A percentile compares a stretch with the other conserved stretches of the same genome.
These are phyloP conservation scores for Acanthurus tractus DNA, from an alignment of 2,797 vertebrate species.

Conservation along the genomic window DNA sequence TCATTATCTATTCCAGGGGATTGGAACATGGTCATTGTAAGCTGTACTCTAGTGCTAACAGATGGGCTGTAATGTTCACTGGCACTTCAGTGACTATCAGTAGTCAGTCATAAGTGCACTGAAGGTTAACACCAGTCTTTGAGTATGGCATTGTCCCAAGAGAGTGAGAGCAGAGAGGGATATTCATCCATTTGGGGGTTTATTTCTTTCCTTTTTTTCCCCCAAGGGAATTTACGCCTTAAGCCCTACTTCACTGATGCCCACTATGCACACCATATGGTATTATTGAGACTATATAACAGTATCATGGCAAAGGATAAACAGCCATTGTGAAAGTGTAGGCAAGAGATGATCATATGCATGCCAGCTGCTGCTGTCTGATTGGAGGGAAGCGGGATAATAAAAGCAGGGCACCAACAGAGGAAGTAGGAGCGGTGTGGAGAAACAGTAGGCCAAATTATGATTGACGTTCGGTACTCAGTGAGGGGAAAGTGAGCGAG, in stretches of 20 bases:
- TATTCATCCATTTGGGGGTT: constrained; percentile 64
- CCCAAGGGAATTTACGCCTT: constrained; percentile 44
- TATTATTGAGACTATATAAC: constrained; percentile 17
- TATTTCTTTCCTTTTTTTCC: constrained; percentile 41
- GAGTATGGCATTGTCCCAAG: constrained; percentile 64
- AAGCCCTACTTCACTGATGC: constrained; percentile 42
- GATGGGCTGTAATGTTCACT: constrained; percentile 77
- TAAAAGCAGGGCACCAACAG: not conserved
- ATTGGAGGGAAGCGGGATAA: constrained; percentile 25
- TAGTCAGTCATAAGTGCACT: constrained; percentile 71
- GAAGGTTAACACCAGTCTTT: constrained; percentile 76
- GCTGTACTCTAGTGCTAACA: constrained; percentile 71
- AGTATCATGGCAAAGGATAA: constrained; percentile 35
- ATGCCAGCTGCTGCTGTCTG: constrained; percentile 36
- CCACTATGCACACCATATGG: constrained; percentile 58
- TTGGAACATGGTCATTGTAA: constrained; percentile 74
- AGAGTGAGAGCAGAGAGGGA: constrained; percentile 49
- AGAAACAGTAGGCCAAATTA: constrained; percentile 12
- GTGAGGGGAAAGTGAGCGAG: not conserved
- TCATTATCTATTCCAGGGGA: constrained; percentile 58
- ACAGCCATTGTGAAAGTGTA: constrained; percentile 31
- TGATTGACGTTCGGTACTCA: constrained; percentile 37
- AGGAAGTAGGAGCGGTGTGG: constrained; percentile 9
- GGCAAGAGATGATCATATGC: constrained; percentile 35
- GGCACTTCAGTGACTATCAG: constrained; percentile 69